Evolutionary conservation across 2,797 vertebrate species (phyloP).

Genomic region (Hozukius guyotensis): DNA sequence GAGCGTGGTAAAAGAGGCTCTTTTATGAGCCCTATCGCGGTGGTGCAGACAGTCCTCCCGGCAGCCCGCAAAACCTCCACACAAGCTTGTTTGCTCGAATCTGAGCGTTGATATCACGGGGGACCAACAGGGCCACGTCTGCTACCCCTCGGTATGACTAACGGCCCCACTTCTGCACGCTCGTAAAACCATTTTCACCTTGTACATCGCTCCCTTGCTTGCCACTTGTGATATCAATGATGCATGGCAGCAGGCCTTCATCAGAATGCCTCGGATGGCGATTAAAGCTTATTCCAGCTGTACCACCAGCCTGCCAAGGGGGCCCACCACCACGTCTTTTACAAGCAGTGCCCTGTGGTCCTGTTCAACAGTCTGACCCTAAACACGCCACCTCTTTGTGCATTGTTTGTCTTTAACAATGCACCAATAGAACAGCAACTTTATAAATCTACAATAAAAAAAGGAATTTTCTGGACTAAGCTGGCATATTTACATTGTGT

Average conservation of each 20-base stretch:
- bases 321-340: slow-evolving; percentile 47
- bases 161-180: slow-evolving; percentile 42
- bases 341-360: slow-evolving; percentile 50
- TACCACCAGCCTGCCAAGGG: slow-evolving; percentile 27
- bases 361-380: slow-evolving; percentile 36
- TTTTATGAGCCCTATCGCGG: slow-evolving; percentile 73
- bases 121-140: slow-evolving; percentile 26
- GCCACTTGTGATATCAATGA: slow-evolving; percentile 50
- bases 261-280: slow-evolving; percentile 43
- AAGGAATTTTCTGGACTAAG: slow-evolving; percentile 13
- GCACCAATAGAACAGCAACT: slow-evolving; percentile 39
- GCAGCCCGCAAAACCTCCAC: slow-evolving; percentile 31
- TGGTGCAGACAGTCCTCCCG: slow-evolving; percentile 35
- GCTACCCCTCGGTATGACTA: slow-evolving; percentile 33
- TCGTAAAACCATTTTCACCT: slow-evolving; percentile 63
- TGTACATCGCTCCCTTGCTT: slow-evolving; percentile 51
- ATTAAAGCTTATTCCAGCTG: slow-evolving; percentile 54
- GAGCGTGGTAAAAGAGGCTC: slow-evolving; percentile 74
- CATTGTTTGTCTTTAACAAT: slow-evolving; percentile 71
- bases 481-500: slow-evolving; percentile 45
- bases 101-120: slow-evolving; percentile 61
- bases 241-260: slow-evolving; percentile 44
- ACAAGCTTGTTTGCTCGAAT: slow-evolving; percentile 68
- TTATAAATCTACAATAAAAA: slow-evolving; percentile 55
- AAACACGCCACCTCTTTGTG: slow-evolving; percentile 61